Evolutionary conservation across 2,113 vertebrate genomes (phyloP).

Genomic region (Verasper variegatus): DNA sequence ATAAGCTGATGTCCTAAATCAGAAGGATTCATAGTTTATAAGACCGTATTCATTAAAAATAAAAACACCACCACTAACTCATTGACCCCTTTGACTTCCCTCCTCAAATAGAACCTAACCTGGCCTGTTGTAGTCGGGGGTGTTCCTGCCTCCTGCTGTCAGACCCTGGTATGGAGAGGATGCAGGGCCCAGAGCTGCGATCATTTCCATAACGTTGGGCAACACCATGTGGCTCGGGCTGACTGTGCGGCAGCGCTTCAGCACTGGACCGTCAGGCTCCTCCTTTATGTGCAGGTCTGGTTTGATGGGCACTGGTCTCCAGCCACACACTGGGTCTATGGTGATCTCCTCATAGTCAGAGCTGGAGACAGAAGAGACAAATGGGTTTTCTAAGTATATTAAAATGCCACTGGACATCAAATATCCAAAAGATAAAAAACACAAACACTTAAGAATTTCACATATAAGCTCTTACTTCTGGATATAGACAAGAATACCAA

Average conservation of each 20-base stretch:
- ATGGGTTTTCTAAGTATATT: neutral
- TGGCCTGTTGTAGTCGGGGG: slow-evolving; percentile 85
- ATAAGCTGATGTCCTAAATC: too few species aligned
- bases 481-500: slow-evolving; percentile 95
- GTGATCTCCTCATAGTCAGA: slow-evolving; percentile 97
- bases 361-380: slow-evolving; percentile 61
- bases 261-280: slow-evolving; percentile 89
- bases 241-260: slow-evolving; percentile 94
- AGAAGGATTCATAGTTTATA: too few species aligned
- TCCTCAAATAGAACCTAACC: slow-evolving; percentile 29
- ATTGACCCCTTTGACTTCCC: neutral
- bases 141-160: slow-evolving; percentile 74
- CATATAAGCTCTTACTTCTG: slow-evolving; percentile 87
- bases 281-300: slow-evolving; percentile 93
- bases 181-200: slow-evolving; percentile 89
- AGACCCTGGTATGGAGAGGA: slow-evolving; percentile 84
- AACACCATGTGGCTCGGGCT: slow-evolving; percentile 95
- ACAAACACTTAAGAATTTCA: neutral
- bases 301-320: slow-evolving; percentile 94
- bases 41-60: too few species aligned
- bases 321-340: slow-evolving; percentile 94
- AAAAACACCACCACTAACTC: neutral
- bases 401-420: neutral
- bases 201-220: slow-evolving; percentile 98
- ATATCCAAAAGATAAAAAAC: neutral